These are phyloP conservation scores for Tricholauxania praeusta DNA, from an alignment of 2,888 invertebrate genomes.

Conservation along the genomic window DNA sequence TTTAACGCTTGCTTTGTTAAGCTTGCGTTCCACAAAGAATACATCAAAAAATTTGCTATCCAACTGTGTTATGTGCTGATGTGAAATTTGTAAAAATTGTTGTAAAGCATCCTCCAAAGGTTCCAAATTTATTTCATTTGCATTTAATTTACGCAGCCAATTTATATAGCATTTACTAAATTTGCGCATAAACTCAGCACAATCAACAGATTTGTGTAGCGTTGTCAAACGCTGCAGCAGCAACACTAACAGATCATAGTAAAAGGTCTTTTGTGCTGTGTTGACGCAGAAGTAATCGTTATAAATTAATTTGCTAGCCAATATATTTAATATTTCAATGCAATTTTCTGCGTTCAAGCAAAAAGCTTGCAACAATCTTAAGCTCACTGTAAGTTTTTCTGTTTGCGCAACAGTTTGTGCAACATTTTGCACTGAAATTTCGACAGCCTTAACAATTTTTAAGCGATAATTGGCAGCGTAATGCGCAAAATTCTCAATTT, in stretches of 20 bases:
- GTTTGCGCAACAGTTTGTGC: constrained; percentile 37
- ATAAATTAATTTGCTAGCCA: constrained; percentile 57
- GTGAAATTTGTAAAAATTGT: constrained; percentile 73
- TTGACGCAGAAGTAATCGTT: constrained; percentile 58
- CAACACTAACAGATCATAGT: constrained; percentile 69
- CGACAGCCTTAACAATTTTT: constrained; percentile 60
- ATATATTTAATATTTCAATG: constrained; percentile 55
- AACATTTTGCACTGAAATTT: constrained; percentile 49
- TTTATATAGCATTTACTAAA: constrained; percentile 68
- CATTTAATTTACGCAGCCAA: constrained; percentile 66
- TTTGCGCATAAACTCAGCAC: constrained; percentile 65
- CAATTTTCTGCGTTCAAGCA: constrained; percentile 57
- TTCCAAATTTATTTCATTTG: constrained; percentile 68
- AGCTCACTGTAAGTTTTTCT: constrained; percentile 53
- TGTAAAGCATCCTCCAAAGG: constrained; percentile 71
- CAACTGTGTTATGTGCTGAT: constrained; percentile 71
- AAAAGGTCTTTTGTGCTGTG: constrained; percentile 66
- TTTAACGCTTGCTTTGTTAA: constrained; percentile 72
- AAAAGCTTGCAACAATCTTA: constrained; percentile 58
- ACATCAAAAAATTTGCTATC: constrained; percentile 71
- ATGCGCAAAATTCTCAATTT: constrained; percentile 51
- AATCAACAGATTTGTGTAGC: constrained; percentile 53
- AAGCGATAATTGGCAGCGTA: constrained; percentile 58
- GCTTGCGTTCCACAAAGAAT: constrained; percentile 68
- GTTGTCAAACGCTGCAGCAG: constrained; percentile 69